Percentiles rank a stretch among this genome's conserved stretches.
phyloP scores from a whole-genome alignment of 2,113 vertebrate species.

The Gymnogyps californianus region DNA sequence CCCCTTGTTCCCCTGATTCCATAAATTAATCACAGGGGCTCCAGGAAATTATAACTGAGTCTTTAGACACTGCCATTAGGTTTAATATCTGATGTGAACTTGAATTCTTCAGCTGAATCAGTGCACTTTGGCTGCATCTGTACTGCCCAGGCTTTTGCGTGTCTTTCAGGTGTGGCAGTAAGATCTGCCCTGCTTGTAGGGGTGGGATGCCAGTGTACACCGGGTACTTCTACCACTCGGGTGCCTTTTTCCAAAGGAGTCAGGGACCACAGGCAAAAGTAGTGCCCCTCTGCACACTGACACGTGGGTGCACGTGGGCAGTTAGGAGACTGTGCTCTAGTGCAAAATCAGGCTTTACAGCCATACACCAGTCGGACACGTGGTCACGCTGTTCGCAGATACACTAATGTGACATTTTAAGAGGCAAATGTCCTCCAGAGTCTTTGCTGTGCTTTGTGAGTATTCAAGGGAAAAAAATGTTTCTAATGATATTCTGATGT shows the following conservation, averaged over 20 bases:
- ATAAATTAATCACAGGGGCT: not conserved
- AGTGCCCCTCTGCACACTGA: not conserved
- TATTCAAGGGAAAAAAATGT: not conserved
- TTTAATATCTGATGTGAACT: not conserved
- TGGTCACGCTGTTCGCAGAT: not conserved
- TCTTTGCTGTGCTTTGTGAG: not conserved
- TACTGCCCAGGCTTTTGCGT: not conserved
- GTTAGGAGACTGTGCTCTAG: not conserved
- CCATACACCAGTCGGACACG: accelerated
- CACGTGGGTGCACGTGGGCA: no score
- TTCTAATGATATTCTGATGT: not conserved
- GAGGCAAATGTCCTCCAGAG: not conserved
- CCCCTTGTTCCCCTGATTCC: not conserved
- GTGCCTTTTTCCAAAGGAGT: not conserved
- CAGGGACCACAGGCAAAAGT: not conserved
- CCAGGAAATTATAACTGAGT: not conserved
- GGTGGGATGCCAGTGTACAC: not conserved
- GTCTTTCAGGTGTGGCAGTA: not conserved
- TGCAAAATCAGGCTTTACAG: not conserved
- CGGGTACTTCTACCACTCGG: accelerated
- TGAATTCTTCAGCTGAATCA: not conserved
- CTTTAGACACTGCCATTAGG: not conserved
- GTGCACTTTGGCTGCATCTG: not conserved
- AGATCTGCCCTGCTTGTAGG: not conserved
- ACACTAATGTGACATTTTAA: not conserved